These are phyloP conservation scores for Myotis yumanensis DNA, from an alignment of 2,113 vertebrate species.

Conservation along the genomic window DNA sequence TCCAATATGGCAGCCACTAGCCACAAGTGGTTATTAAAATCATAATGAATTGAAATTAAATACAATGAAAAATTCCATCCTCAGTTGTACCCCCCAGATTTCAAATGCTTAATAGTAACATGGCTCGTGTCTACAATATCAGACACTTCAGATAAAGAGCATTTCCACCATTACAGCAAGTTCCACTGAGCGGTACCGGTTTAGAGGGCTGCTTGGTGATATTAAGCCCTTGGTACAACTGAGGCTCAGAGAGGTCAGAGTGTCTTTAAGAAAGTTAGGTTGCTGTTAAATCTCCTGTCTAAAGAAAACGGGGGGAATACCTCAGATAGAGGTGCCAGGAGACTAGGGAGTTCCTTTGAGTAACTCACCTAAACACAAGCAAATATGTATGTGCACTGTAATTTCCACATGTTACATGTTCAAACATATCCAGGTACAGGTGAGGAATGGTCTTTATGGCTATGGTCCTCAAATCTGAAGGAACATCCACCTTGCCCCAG, in stretches of 20 bases:
- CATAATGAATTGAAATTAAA: not conserved
- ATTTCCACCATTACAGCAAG: not conserved
- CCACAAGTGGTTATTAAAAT: not conserved
- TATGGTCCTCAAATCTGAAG: not conserved
- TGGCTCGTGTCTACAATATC: not conserved
- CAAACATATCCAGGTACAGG: not conserved
- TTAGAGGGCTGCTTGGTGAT: not conserved
- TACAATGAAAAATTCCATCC: not conserved
- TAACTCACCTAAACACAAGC: not conserved
- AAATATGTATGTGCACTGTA: not conserved
- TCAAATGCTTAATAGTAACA: not conserved
- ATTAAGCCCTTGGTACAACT: not conserved
- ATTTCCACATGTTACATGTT: not conserved
- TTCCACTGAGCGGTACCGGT: not conserved
- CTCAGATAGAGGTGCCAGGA: not conserved
- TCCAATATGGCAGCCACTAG: not conserved
- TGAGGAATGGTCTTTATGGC: not conserved
- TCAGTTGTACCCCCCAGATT: not conserved
- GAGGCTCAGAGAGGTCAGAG: not conserved
- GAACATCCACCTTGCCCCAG: no score
- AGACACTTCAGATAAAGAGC: not conserved
- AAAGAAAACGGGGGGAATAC: not conserved
- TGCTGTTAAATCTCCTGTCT: not conserved
- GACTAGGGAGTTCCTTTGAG: not conserved
- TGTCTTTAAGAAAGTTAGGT: not conserved